phyloP scores from a whole-genome alignment of 30 jellyfish, hydroid and myxozoan species.

The Phacellophora camtschatica region DNA sequence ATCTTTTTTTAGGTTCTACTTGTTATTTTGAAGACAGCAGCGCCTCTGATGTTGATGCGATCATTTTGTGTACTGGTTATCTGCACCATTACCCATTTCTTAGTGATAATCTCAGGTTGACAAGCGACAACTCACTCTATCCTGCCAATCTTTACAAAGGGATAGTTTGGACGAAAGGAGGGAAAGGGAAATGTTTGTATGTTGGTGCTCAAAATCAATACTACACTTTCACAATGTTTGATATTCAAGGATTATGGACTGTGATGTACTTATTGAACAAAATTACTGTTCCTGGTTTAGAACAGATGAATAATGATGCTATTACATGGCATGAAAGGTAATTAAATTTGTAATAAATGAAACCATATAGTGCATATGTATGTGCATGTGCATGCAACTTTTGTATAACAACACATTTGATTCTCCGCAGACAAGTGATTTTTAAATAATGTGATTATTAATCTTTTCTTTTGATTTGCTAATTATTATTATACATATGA shows the following conservation, averaged over 20 bases:
- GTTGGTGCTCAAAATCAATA: conserved; percentile 81
- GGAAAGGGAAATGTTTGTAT: conserved; percentile 39
- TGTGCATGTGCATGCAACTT: too few species aligned
- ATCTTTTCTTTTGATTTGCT: too few species aligned
- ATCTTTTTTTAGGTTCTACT: conserved; percentile 11
- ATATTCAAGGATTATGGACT: conserved; percentile 65
- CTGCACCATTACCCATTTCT: conserved; percentile 64
- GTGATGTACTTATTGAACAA: conserved; percentile 5
- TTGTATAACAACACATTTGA: too few species aligned
- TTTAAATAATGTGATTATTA: too few species aligned
- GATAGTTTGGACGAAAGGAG: conserved; percentile 43
- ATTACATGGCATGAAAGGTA: conserved; percentile 37
- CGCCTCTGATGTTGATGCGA: conserved; percentile 57
- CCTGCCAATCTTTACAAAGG: conserved; percentile 70
- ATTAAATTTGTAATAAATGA: not conserved
- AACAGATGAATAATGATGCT: not conserved
- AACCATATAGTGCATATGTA: not conserved
- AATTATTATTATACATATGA: too few species aligned
- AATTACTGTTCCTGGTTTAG: conserved; percentile 9
- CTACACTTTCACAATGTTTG: conserved; percentile 81
- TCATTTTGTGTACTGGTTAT: conserved; percentile 86
- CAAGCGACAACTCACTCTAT: conserved; percentile 31
- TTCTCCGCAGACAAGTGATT: too few species aligned
- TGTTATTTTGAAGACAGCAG: conserved; percentile 65
- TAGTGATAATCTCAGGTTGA: conserved; percentile 48